Conservation (phyloP, 1,140 invertebrate species). For the Melipona quadrifasciata region DNA sequence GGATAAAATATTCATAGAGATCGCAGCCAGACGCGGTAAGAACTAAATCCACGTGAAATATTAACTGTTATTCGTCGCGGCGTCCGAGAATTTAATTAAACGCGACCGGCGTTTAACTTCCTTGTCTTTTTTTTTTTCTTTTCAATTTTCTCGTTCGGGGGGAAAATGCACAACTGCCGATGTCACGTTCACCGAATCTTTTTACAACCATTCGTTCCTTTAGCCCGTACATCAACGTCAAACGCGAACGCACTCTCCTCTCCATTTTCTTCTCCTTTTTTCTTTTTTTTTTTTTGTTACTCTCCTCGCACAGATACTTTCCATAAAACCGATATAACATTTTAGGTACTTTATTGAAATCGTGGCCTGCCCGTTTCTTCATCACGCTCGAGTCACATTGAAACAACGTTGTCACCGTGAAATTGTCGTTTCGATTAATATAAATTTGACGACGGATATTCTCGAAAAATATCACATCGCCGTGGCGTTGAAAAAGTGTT, state of each 20-base stretch:
- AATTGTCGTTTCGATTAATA: slow-evolving; percentile 4
- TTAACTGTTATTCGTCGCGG: background rate
- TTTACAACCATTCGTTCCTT: slow-evolving; percentile 8
- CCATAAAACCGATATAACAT: background rate
- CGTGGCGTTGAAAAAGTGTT: background rate
- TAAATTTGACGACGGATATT: background rate
- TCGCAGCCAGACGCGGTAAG: background rate
- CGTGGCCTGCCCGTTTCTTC: background rate
- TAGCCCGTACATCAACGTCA: slow-evolving; percentile 22
- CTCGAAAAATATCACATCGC: too few relatives aligned
- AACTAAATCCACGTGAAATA: background rate
- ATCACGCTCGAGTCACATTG: background rate
- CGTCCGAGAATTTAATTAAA: slow-evolving; percentile 18
- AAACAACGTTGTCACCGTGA: background rate
- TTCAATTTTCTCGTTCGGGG: too few relatives aligned
- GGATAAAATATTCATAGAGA: background rate
- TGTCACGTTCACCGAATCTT: slow-evolving; percentile 7
- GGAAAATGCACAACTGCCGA: slow-evolving; percentile 4
- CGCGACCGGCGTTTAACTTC: slow-evolving; percentile 4
- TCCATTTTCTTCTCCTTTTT: background rate
- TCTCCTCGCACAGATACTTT: slow-evolving; percentile 7
- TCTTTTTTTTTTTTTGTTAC: background rate
- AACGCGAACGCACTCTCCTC: background rate
- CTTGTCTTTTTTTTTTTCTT: too few relatives aligned
- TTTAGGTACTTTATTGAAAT: background rate